Evolutionary conservation across 2,113 vertebrate species (phyloP).

Genomic region (Planiliza haematocheilus): DNA sequence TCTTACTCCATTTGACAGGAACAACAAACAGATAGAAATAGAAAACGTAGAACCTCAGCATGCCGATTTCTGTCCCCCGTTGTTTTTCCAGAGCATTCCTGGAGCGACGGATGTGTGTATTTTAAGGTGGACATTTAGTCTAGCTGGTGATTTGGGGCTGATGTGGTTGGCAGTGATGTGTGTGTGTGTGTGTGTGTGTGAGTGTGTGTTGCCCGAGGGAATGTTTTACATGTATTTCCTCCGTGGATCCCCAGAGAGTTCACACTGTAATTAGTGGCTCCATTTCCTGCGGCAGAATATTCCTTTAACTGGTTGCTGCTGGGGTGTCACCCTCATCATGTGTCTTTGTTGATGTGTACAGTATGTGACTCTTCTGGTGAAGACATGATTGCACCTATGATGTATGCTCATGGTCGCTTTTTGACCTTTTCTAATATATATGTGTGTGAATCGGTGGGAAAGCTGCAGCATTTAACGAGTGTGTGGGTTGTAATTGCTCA

Average conservation of each 20-base stretch:
- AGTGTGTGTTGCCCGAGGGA: slow-evolving; percentile 52
- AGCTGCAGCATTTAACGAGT: slow-evolving; percentile 27
- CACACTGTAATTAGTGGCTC: slow-evolving; percentile 75
- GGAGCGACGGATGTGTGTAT: slow-evolving; percentile 68
- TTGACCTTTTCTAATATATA: background rate
- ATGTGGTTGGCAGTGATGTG: slow-evolving; percentile 63
- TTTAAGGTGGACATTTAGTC: slow-evolving; percentile 78
- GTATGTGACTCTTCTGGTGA: slow-evolving; percentile 26
- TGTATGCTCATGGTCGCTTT: background rate
- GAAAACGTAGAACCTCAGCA: slow-evolving; percentile 59
- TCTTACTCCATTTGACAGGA: slow-evolving; percentile 26
- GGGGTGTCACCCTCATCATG: slow-evolving; percentile 59
- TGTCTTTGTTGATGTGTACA: slow-evolving; percentile 28
- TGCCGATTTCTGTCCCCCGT: slow-evolving; percentile 42
- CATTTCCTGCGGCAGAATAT: slow-evolving; percentile 55
- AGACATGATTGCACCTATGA: background rate
- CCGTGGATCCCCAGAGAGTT: slow-evolving; percentile 67
- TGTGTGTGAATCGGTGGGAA: slow-evolving; percentile 45
- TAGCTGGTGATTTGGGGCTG: slow-evolving; percentile 79
- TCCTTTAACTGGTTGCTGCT: slow-evolving; percentile 53
- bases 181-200: slow-evolving; percentile 46
- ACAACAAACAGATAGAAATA: slow-evolving; percentile 70
- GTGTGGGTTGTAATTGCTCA: slow-evolving; percentile 49
- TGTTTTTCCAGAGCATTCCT: slow-evolving; percentile 78
- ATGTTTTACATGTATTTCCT: slow-evolving; percentile 70